Base-by-base conservation (phyloP, 2,888 invertebrate species). In the Polymixis flavicincta region DNA sequence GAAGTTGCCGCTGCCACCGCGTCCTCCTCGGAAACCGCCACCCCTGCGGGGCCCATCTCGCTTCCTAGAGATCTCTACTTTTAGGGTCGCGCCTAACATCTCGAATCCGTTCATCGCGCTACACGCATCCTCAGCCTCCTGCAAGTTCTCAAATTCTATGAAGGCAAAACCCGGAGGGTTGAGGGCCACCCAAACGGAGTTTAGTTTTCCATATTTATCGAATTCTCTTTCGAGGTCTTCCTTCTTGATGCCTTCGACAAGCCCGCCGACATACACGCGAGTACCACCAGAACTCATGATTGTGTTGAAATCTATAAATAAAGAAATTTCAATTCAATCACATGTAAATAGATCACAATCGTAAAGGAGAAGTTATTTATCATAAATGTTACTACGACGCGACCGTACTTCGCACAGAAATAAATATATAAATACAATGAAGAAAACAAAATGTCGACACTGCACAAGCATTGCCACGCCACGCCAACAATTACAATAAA, bases 91-190 rank as follows among this genome's bases (percentile, higher is more conserved):
- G 89, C 99, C 99, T 96, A 98, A 97, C 92, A 99, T 97, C 94
- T 98, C 98, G 85, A 98, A 97, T 84, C 99, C 99, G 91, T 99
- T 99, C 96, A 99, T 97, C 91, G 98, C 98, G 94, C 98, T 98
- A 96, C 98, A 98, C 83, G 99, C 99, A 91, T 98, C 98, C 93
- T 98, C 98, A 57, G 99, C 99, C 96, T 99, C 99, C 92, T 98
- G 98, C 94, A 98, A 97, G 95, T 98, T 98, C 93, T 98, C 98
- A 95, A 98, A 99, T 96, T 99, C 99, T 94, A 99, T 98, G 97
- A 99, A 99, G 85, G 99, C 99, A 96, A 99, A 99, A 91, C 99
- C 99, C 88, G 99, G 99, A 88, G 99, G 99, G 96, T 99, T 99
- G 94, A 99, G 98, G 87, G 99, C 99, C 89, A 98, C 98, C 99